phyloP scores from a whole-genome alignment of 2,888 invertebrate genomes.

The Coelopa pilipes region DNA sequence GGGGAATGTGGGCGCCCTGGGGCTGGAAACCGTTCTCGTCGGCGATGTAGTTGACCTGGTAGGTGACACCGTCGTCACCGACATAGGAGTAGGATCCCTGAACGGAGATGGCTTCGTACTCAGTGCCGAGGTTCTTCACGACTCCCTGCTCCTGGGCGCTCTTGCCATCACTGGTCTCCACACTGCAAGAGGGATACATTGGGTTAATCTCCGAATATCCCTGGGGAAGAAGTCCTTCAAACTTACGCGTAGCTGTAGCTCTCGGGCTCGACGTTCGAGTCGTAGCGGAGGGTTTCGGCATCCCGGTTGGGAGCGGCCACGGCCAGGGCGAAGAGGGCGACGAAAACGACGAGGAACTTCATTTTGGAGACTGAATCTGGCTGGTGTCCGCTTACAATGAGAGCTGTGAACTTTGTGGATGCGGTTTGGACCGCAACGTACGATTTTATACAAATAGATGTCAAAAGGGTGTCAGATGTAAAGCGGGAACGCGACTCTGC shows the following conservation, averaged over 20 bases:
- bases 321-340: conserved; percentile 62
- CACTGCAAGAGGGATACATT: conserved; percentile 55
- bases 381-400: too few relatives aligned
- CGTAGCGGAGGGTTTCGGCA: conserved; percentile 31
- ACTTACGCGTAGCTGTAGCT: conserved; percentile 72
- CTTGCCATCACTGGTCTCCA: conserved; percentile 67
- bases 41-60: conserved; percentile 67
- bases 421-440: too few relatives aligned
- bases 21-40: conserved; percentile 62
- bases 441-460: too few relatives aligned
- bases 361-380: conserved; percentile 41
- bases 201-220: too few relatives aligned
- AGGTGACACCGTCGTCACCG: conserved; percentile 70
- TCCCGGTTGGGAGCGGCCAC: conserved; percentile 43
- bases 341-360: conserved; percentile 60
- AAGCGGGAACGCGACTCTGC: conserved; percentile 48
- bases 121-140: conserved; percentile 68
- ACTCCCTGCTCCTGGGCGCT: conserved; percentile 68
- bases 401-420: too few relatives aligned
- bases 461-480: background rate
- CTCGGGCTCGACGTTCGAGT: conserved; percentile 56
- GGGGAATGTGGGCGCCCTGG: conserved; percentile 66
- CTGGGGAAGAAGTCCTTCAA: background rate
- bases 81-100: conserved; percentile 68
- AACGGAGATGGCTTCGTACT: conserved; percentile 67